A percentile compares a stretch with the other conserved stretches of the same genome.
Evolutionary conservation across 2,797 vertebrate genomes (phyloP).

Genomic region (Sphenodon punctatus): DNA sequence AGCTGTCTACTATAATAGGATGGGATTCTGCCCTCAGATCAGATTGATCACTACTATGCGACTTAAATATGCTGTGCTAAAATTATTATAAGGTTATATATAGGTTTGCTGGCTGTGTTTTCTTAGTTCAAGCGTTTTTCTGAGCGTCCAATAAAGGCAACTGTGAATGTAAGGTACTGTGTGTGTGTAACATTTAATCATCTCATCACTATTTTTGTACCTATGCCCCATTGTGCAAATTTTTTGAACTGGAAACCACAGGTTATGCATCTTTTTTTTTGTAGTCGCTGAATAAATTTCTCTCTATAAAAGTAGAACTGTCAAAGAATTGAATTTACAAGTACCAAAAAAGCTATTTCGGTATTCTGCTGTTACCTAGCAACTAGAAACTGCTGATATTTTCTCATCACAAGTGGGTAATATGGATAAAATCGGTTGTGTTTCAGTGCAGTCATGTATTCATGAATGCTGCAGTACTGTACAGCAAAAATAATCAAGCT

Average conservation of each 20-base stretch:
- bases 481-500: not conserved
- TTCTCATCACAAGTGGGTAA: slow-evolving; percentile 55
- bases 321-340: slow-evolving; percentile 70
- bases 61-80: no score
- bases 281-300: slow-evolving; percentile 55
- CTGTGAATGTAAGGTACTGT: no score
- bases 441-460: slow-evolving; percentile 44
- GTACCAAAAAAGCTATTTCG: slow-evolving; percentile 48
- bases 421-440: slow-evolving; percentile 52
- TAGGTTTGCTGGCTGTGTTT: no score
- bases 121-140: no score
- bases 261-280: slow-evolving; percentile 53
- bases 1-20: no score
- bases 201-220: slow-evolving; percentile 13
- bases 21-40: no score
- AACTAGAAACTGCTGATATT: slow-evolving; percentile 64
- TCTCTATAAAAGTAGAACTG: slow-evolving; percentile 49
- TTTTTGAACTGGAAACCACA: slow-evolving; percentile 55
- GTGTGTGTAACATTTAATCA: slow-evolving; percentile 50
- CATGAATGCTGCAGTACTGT: slow-evolving; percentile 24
- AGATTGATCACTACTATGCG: no score
- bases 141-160: not conserved
- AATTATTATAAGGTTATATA: no score
- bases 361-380: slow-evolving; percentile 69
- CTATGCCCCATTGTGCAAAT: slow-evolving; percentile 18